Evolutionary conservation across 2,113 vertebrate genomes (phyloP).

Genomic region (Shinisaurus crocodilurus): DNA sequence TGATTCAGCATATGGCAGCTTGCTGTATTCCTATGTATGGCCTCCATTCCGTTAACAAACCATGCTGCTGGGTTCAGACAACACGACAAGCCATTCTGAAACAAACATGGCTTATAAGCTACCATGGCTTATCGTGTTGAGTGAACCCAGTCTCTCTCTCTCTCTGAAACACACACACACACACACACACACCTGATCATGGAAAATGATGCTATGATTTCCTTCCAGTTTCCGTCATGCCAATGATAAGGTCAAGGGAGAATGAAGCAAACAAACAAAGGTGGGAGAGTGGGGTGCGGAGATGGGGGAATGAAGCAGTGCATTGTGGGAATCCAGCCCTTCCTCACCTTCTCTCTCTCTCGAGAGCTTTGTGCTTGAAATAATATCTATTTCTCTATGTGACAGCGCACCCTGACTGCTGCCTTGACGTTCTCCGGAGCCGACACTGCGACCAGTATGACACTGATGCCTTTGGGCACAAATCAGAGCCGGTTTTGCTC

Average conservation of each 20-base stretch:
- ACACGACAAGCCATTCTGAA: too few relatives aligned
- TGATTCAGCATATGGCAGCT: too few relatives aligned
- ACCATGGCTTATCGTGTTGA: too few relatives aligned
- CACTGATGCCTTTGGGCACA: slow-evolving; percentile 89
- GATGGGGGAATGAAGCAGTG: slow-evolving; percentile 19
- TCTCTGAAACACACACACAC: too few relatives aligned
- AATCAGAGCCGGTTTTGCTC: slow-evolving; percentile 91
- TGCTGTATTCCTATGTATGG: too few relatives aligned
- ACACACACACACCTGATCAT: too few relatives aligned
- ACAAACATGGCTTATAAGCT: too few relatives aligned
- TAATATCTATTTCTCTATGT: slow-evolving; percentile 93
- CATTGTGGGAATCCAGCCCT: slow-evolving; percentile 59
- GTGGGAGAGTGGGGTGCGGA: neutral
- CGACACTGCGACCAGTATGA: slow-evolving; percentile 85
- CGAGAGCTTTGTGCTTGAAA: slow-evolving; percentile 78
- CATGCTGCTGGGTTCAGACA: too few relatives aligned
- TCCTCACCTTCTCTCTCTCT: slow-evolving; percentile 29
- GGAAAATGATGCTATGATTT: too few relatives aligned
- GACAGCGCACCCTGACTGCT: slow-evolving; percentile 83
- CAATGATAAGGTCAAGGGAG: slow-evolving; percentile 33
- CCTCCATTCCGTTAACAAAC: too few relatives aligned
- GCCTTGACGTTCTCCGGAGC: slow-evolving; percentile 81
- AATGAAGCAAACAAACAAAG: slow-evolving; percentile 43
- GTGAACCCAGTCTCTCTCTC: too few relatives aligned
- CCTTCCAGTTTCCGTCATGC: accelerated